phyloP scores from a whole-genome alignment of 2,113 vertebrate genomes.

The Eretmochelys imbricata region DNA sequence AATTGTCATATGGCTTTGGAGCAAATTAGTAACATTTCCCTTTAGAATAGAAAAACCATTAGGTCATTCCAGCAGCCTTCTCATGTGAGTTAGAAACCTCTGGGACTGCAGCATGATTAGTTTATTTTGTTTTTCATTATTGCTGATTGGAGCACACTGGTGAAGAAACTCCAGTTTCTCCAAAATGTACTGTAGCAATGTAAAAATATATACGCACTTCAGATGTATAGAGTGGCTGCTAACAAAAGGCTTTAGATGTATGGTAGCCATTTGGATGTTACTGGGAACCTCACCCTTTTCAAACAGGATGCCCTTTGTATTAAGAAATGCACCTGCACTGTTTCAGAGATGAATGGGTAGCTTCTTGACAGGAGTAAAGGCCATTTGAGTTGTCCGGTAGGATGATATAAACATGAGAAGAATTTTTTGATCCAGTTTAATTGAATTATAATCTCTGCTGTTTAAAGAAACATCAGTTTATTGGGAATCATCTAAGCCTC shows the following conservation, averaged over 20 bases:
- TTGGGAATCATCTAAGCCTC: conserved; percentile 5
- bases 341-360: conserved; percentile 33
- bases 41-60: conserved; percentile 55
- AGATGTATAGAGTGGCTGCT: background rate
- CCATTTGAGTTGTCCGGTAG: conserved; percentile 41
- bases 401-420: conserved; percentile 32
- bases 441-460: background rate
- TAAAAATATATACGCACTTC: accelerated
- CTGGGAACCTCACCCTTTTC: conserved; percentile 6
- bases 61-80: conserved; percentile 43
- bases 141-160: conserved; percentile 45
- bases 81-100: background rate
- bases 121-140: conserved; percentile 9
- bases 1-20: conserved; percentile 54
- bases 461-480: conserved; percentile 4
- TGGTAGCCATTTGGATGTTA: background rate
- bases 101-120: background rate
- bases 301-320: conserved; percentile 37
- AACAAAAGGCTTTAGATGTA: background rate
- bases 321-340: conserved; percentile 49
- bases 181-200: background rate
- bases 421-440: conserved; percentile 18
- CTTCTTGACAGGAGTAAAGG: conserved; percentile 36
- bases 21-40: conserved; percentile 39
- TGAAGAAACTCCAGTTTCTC: background rate